Evolutionary conservation across 2,113 vertebrate genomes (phyloP).

Genomic region (Tympanuchus pallidicinctus): DNA sequence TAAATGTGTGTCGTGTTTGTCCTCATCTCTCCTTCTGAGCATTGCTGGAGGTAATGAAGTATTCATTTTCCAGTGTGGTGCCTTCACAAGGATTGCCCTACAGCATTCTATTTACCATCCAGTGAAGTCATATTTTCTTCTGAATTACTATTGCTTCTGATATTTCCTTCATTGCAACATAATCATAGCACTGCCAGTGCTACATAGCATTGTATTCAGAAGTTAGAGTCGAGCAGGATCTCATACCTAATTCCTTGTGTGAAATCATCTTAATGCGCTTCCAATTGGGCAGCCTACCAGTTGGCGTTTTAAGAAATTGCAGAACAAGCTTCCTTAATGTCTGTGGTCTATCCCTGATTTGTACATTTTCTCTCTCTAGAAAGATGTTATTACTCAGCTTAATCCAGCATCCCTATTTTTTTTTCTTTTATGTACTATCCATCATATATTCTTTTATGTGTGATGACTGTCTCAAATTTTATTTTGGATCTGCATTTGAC

Average conservation of each 20-base stretch:
- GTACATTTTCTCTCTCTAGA: neutral
- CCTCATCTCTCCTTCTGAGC: neutral
- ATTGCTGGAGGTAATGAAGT: neutral
- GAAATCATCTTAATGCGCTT: neutral
- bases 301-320: neutral
- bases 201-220: neutral
- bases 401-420: too few relatives aligned
- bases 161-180: neutral
- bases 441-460: neutral
- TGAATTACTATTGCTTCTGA: neutral
- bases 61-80: neutral
- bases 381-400: neutral
- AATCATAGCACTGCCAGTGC: neutral
- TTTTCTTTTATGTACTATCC: neutral
- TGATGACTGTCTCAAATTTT: neutral
- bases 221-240: neutral
- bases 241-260: neutral
- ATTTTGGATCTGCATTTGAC: constrained; percentile 14
- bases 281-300: neutral
- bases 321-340: neutral
- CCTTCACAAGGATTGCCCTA: neutral
- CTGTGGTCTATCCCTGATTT: neutral
- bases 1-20: constrained; percentile 10
- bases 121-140: neutral
- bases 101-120: neutral